A percentile compares a stretch with the other conserved stretches of the same genome.
Conservation (phyloP, 2,888 invertebrate species). For the Cylloceria caligata region DNA sequence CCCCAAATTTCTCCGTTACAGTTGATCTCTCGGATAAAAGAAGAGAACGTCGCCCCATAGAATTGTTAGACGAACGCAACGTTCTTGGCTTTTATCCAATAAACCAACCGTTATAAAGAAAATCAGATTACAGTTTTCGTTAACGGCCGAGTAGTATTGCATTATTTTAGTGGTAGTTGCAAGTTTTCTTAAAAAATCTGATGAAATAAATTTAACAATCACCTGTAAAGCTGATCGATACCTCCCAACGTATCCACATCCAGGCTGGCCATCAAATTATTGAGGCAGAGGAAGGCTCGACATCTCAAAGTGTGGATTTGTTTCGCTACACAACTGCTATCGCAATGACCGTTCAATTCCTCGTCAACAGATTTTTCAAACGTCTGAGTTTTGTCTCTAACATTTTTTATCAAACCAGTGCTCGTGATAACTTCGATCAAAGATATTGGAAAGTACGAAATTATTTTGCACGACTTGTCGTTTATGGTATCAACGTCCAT, state of each 20-base stretch:
- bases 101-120: too few relatives aligned
- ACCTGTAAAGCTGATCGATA: conserved; percentile 85
- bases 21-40: too few relatives aligned
- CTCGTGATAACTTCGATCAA: conserved; percentile 88
- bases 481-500: conserved; percentile 69
- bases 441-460: conserved; percentile 86
- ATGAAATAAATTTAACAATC: conserved; percentile 24
- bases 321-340: conserved; percentile 85
- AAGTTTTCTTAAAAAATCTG: not conserved
- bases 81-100: too few relatives aligned
- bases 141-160: too few relatives aligned
- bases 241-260: conserved; percentile 89
- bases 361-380: conserved; percentile 86
- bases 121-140: too few relatives aligned
- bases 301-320: conserved; percentile 87
- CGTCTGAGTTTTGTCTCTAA: conserved; percentile 86
- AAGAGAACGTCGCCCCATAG: too few relatives aligned
- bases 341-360: conserved; percentile 86
- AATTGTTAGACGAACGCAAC: too few relatives aligned
- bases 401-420: conserved; percentile 87
- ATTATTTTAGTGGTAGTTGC: not conserved
- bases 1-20: too few relatives aligned
- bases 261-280: conserved; percentile 89
- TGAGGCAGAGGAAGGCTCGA: conserved; percentile 89
- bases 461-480: conserved; percentile 81